These are phyloP conservation scores for Eolophus roseicapilla DNA, from an alignment of 2,113 vertebrate genomes.

Conservation along the genomic window DNA sequence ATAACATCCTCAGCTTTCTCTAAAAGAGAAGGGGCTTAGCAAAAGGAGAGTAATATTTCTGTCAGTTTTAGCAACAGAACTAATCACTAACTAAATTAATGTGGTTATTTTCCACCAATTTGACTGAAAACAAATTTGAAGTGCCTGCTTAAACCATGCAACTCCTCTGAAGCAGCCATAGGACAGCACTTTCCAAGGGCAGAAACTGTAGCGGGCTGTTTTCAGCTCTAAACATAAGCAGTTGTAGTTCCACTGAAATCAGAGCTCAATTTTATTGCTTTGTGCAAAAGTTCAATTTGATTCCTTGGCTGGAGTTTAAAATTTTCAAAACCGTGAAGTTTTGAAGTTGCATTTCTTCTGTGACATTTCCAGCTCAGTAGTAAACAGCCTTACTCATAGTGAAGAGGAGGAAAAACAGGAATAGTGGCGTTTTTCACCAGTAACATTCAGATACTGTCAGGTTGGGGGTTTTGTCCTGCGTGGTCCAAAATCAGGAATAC, in stretches of 20 bases:
- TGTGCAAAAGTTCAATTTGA: background rate
- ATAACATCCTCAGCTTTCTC: background rate
- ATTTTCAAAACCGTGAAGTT: background rate
- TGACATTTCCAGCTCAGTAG: background rate
- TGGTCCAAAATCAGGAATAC: background rate
- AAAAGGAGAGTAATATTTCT: background rate
- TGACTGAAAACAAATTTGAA: background rate
- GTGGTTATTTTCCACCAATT: background rate
- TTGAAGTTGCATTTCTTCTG: background rate
- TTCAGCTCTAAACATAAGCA: background rate
- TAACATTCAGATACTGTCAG: background rate
- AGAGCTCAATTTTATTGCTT: background rate
- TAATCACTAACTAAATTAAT: background rate
- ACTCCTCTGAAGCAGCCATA: background rate
- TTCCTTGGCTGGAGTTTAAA: background rate
- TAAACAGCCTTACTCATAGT: background rate
- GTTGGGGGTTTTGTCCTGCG: background rate
- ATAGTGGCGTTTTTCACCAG: fast-evolving
- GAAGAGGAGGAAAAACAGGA: background rate
- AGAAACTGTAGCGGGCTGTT: background rate
- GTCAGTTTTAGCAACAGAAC: background rate
- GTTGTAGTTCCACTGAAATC: background rate
- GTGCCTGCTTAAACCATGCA: background rate
- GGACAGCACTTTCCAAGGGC: background rate
- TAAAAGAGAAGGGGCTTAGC: background rate